phyloP scores from a whole-genome alignment of 2,888 invertebrate genomes.

The Pediacus dermestoides region DNA sequence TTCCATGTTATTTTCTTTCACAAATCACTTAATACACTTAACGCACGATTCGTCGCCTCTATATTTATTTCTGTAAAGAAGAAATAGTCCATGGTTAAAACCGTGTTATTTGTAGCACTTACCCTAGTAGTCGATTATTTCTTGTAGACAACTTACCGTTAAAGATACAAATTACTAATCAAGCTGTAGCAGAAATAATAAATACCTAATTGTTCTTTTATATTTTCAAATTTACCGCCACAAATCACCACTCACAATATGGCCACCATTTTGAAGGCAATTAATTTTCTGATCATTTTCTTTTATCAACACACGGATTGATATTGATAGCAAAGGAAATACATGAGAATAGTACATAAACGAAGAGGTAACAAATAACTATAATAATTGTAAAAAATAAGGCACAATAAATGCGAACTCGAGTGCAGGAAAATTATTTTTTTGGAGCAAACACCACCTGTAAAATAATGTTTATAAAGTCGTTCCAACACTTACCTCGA shows the following conservation, averaged over 20 bases:
- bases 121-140: conserved; percentile 8
- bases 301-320: no score
- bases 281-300: no score
- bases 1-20: conserved; percentile 34
- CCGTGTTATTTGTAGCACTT: conserved; percentile 10
- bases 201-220: conserved; percentile 2
- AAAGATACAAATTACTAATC: conserved; percentile 13
- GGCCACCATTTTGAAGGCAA: no score
- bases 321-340: no score
- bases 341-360: no score
- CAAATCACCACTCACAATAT: conserved; percentile 33
- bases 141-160: conserved; percentile 35
- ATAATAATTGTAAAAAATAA: no score
- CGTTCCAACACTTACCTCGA: no score
- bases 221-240: conserved; percentile 31
- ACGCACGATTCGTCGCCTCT: conserved; percentile 21
- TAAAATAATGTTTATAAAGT: no score
- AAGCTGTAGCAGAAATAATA: conserved; percentile 10
- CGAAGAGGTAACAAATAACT: no score
- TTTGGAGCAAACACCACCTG: no score
- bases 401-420: no score
- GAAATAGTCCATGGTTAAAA: conserved; percentile 15
- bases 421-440: no score
- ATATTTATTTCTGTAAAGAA: conserved; percentile 19
- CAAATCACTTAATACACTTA: conserved; percentile 19